Evolutionary conservation across 1,140 invertebrate genomes (phyloP), one percentile per base, ranked within the genome.

Genomic region (Atopsyche davidsoni): DNA sequence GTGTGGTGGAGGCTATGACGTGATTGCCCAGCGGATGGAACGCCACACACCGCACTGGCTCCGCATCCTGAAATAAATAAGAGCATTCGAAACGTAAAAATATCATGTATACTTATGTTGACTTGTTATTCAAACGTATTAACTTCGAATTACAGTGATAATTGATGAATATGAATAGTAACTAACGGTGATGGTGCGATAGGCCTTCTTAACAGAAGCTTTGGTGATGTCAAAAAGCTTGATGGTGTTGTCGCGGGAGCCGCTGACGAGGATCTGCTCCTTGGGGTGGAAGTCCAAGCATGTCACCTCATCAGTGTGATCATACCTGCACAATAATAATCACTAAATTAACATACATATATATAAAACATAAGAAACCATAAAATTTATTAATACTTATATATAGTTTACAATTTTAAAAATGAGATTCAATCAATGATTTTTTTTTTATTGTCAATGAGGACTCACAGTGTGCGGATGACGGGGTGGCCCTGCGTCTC

Each of bases 221-320:
- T 98, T 98, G 16, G 92, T 94, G 60, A 91, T 99, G 65, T 99
- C 96, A 71, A 98, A 99, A 14, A 99, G 76, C 66, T 98, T 95
- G 18, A 99, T 83, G 3, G 90, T 93, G 62, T 85, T 90, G 68
- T 99, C 96, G 43, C 85, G 79, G 31, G 92, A 94, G 0, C 95
- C 96, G 4, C 94, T 98, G 0, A 89, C 88, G 16, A 99, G 75
- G 60, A 98, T 87, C 53, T 92, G 89, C 60, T 92, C 88, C 35
- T 82, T 79, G 0, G 96, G 96, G 74, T 99, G 96, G 73, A 99
- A 99, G 60, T 96, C 92, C 14, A 99, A 68, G 60, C 87, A 91
- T 0, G 93, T 96, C 0, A 99, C 95, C 78, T 99, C 96, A 72
- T 96, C 94, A 36, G 91, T 82, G 67, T 99, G 96, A 70, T 98